Base-by-base conservation (phyloP, 2,888 invertebrate genomes). In the Lithophane semibrunnea region DNA sequence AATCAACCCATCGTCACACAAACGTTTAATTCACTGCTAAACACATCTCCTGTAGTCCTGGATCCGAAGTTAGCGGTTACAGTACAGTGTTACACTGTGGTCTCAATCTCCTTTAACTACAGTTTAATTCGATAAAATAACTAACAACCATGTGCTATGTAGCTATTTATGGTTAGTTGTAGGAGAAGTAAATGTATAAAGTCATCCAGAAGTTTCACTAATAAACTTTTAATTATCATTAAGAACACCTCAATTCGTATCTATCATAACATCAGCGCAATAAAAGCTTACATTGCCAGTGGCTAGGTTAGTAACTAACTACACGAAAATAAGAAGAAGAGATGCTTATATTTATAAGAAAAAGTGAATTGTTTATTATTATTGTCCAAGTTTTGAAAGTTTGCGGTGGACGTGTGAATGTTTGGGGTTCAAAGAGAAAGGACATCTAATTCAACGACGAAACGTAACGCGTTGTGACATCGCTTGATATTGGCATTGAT, bases 401-500 rank as follows among this genome's bases (percentile, higher is more conserved):
- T 72, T 12, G 60, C 72, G 61, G 52, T 58, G 58, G 64, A 84
- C 58, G 52, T 58, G 85, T 63, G 58, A 81, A 68, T 80, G 72
- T 47, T 61, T 58, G 47, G 73, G 80, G 54, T 47, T 54, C 61
- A 29, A 70, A 84, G 83, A 84, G 82, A 82, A 84, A 82, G 85
- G 83, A 84, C 65, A 60, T 70, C 78, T 84, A 84, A 82, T 12
- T n/a, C 18, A 49, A 54, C 49, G 49, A 37, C 68, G 65, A 60
- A 65, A 78, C 42, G 68, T 47, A 70, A 70, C 29, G 60, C 9
- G n/a, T 58, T 42, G 69, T 29, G 58, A 73, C 74, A 83, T 56
- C 13, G 12, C n/a, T 49, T 84, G 82, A 64, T 84, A 84, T 61
- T 84, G 85, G 85, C 85, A 84, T 78, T 84, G 82, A 72, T 75